phyloP scores from a whole-genome alignment of 2,797 vertebrate species.

The Vireo griseus region DNA sequence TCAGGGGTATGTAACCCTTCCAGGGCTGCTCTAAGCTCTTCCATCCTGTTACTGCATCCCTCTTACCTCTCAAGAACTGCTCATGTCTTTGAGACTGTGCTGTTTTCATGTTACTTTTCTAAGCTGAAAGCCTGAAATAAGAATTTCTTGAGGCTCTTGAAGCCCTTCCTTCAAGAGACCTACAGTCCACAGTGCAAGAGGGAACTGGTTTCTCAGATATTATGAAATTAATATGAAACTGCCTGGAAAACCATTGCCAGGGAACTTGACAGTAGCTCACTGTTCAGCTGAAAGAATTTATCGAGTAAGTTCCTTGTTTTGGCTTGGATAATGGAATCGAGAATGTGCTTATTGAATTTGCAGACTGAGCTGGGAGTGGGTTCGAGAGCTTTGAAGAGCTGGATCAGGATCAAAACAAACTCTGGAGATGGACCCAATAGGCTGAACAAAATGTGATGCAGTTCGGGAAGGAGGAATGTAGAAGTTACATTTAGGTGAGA shows the following conservation, averaged over 20 bases:
- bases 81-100: background rate
- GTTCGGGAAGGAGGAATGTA: background rate
- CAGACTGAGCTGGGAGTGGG: background rate
- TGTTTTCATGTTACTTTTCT: background rate
- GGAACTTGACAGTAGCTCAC: background rate
- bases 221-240: background rate
- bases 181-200: background rate
- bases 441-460: background rate
- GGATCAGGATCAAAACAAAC: background rate
- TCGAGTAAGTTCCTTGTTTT: slow-evolving; percentile 15
- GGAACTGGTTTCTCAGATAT: background rate
- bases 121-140: background rate
- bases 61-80: background rate
- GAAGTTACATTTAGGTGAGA: background rate
- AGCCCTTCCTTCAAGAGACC: background rate
- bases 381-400: background rate
- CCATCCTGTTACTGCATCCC: background rate
- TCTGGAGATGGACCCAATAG: background rate
- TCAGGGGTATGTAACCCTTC: background rate
- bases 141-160: background rate
- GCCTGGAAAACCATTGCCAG: background rate
- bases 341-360: slow-evolving; percentile 37
- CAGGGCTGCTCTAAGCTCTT: background rate
- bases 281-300: slow-evolving; percentile 30
- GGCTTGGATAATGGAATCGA: background rate